Base-by-base conservation (phyloP, 2,888 invertebrate genomes). In the Orthosia incerta region DNA sequence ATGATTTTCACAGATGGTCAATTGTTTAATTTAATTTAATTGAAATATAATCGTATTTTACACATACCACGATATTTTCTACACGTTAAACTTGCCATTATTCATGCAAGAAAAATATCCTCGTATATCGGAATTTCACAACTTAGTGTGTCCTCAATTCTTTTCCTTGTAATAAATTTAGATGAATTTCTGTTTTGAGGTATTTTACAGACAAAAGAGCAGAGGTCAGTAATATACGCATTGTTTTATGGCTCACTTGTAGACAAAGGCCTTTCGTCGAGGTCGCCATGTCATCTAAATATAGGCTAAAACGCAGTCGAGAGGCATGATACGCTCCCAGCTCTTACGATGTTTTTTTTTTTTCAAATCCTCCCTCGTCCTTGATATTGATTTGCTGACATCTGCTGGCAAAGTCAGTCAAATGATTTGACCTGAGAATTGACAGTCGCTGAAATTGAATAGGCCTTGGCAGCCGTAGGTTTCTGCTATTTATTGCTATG, bases 61-160 rank as follows among this genome's bases (percentile, higher is more conserved):
- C n/a, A 45, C 45, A 50, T 13, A 31, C 9, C 12, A 3, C 0
- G 0, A 18, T 31, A 45, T 55, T 64, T 71, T 55, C 20, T 72
- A 31, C 11, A 20, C n/a, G 13, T 51, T 23, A 51, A 55, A 51
- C 4, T 55, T 18, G 45, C 4, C 55, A 68, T 76, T 64, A 65
- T 61, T 70, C 50, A 72, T 53, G 55, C 1, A 51, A 59, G 59
- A 26, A 67, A 70, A 64, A 82, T 63, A 15, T 57, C 18, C n/a
- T 70, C 12, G 23, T 51, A 20, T 23, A n/a, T 48, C 20, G 39
- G 26, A 67, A 82, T 56, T 55, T 55, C 39, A 23, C 62, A 60
- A 50, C 48, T 82, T 61, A 50, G 59, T 48, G 18, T 59, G 79
- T 20, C 83, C 79, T 68, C 68, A 79, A 79, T 79, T 56, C 26